Evolutionary conservation across 1,140 invertebrate genomes (phyloP).

Genomic region (Aphaenogaster rudis): DNA sequence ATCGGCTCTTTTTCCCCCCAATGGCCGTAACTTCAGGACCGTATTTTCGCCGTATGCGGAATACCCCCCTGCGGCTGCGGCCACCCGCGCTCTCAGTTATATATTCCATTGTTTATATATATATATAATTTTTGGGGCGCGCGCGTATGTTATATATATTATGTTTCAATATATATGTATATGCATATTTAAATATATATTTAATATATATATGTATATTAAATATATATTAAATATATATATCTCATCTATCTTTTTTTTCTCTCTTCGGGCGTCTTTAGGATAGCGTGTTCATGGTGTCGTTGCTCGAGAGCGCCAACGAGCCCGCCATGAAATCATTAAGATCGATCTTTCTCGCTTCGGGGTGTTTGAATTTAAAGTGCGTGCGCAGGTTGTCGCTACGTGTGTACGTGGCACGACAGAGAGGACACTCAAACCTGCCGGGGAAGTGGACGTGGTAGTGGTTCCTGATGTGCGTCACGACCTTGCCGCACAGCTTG

Average conservation of each 20-base stretch:
- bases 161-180: slow-evolving; percentile 57
- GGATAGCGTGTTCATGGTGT: slow-evolving; percentile 87
- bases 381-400: slow-evolving; percentile 95
- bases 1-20: slow-evolving; percentile 62
- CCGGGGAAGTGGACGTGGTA: slow-evolving; percentile 96
- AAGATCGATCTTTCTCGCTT: slow-evolving; percentile 93
- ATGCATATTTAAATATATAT: slow-evolving; percentile 60
- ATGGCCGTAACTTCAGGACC: slow-evolving; percentile 67
- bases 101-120: slow-evolving; percentile 41
- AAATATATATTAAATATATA: slow-evolving; percentile 59
- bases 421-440: slow-evolving; percentile 95
- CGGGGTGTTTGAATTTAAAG: slow-evolving; percentile 96
- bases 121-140: slow-evolving; percentile 59
- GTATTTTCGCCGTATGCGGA: slow-evolving; percentile 45
- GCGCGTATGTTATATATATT: slow-evolving; percentile 60
- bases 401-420: slow-evolving; percentile 94
- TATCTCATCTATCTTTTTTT: slow-evolving; percentile 23
- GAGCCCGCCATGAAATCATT: slow-evolving; percentile 86
- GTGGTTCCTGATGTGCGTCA: slow-evolving; percentile 96
- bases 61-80: slow-evolving; percentile 66
- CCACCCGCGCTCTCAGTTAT: slow-evolving; percentile 62
- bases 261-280: slow-evolving; percentile 77
- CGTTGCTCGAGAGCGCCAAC: slow-evolving; percentile 87
- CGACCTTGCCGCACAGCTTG: slow-evolving; percentile 96
- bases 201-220: slow-evolving; percentile 47